These are phyloP conservation scores for Pipistrellus kuhlii DNA, from an alignment of 2,797 vertebrate genomes.

Conservation along the genomic window DNA sequence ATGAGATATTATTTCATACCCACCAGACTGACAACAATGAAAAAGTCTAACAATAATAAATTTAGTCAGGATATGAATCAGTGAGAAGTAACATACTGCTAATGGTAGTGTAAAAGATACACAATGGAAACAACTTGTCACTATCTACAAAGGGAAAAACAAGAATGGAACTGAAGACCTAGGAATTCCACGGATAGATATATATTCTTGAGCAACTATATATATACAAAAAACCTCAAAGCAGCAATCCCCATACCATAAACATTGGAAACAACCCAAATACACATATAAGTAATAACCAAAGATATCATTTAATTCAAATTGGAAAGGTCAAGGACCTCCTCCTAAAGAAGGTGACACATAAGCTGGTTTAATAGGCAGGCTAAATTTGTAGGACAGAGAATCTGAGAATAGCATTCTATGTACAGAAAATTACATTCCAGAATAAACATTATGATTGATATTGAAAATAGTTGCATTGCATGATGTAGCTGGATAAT, in stretches of 20 bases:
- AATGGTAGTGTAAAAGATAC: not conserved
- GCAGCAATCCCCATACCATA: not conserved
- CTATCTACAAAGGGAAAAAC: not conserved
- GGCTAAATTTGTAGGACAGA: not conserved
- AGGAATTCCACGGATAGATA: not conserved
- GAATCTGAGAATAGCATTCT: not conserved
- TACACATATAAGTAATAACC: not conserved
- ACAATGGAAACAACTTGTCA: not conserved
- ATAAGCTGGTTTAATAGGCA: not conserved
- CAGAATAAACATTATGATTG: too few relatives aligned
- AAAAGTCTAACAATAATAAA: not conserved
- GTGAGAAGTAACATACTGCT: not conserved
- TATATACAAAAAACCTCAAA: not conserved
- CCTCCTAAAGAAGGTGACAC: not conserved
- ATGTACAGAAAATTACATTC: not conserved
- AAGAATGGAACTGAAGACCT: not conserved
- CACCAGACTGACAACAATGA: not conserved
- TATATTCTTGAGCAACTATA: not conserved
- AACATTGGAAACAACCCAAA: not conserved
- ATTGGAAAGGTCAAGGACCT: not conserved
- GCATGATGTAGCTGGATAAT: too few relatives aligned
- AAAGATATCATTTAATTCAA: not conserved
- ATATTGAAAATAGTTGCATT: not conserved
- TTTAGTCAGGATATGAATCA: not conserved
- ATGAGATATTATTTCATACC: not conserved